Base-by-base conservation (phyloP, 2,797 vertebrate species). In the Sparus aurata region DNA sequence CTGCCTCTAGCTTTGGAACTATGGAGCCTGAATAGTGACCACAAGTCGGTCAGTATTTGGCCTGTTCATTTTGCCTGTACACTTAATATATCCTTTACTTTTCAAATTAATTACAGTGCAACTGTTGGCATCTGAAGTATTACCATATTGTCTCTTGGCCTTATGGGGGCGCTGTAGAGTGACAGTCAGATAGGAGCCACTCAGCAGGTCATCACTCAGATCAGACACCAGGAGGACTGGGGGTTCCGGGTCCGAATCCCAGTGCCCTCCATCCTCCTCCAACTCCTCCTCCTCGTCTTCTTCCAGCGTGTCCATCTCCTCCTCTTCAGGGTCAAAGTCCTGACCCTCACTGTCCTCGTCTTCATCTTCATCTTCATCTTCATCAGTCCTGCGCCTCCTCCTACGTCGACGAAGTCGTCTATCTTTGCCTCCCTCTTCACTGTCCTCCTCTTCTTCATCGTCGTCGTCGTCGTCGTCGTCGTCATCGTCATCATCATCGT, bases 101-200 rank as follows among this genome's bases (percentile, higher is more conserved):
- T 23, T 43, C 30, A 2, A 59, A 58, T 1, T 23, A 12, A 52
- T 52, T 5, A 45, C 16, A 27, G 2, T 25, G 25, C 10, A 13
- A 8, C 4, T 12, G 38, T 2, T 22, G 20, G 6, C 7, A 22
- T 12, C 12, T 22, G 13, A 12, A 43, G 16, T 43, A 79, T 77
- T 69, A 94, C 93, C 97, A 61, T 96, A 93, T 16, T 94, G 93
- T 20, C 87, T 92, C 73, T 87, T 93, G 71, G 94, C 85, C 95
- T 97, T 97, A 92, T 97, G 96, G 85, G 97, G 96, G 84, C 95
- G 96, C 92, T 99, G 98, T 6, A 99, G 95, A 0, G 98, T 99
- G 72, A 99, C 98, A 0, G 98, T 99, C 91, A 98, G 96, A 91
- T 98, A 99, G 85, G 98, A 98, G 72, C 97, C 97, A 13, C 96